These are phyloP conservation scores for Micronisus gabar DNA, from an alignment of 2,113 vertebrate species.

Conservation along the genomic window DNA sequence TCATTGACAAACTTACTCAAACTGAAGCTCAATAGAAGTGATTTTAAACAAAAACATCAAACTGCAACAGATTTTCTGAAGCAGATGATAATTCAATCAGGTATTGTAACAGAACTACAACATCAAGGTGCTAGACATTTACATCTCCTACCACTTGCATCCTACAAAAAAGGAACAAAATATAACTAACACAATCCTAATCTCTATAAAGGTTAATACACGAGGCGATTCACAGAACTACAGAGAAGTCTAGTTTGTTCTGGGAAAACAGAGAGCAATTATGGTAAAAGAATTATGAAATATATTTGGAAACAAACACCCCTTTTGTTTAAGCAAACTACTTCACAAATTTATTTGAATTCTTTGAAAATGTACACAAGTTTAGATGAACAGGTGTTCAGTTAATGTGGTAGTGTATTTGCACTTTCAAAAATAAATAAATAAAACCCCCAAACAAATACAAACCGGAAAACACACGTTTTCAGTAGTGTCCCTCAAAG, in stretches of 20 bases:
- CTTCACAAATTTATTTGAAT: not conserved
- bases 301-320: not conserved
- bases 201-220: not conserved
- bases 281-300: not conserved
- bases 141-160: not conserved
- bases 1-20: not conserved
- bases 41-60: not conserved
- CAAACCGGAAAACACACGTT: fast-evolving
- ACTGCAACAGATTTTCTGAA: not conserved
- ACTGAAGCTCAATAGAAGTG: not conserved
- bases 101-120: not conserved
- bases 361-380: not conserved
- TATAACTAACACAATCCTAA: not conserved
- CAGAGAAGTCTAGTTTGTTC: not conserved
- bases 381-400: not conserved
- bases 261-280: not conserved
- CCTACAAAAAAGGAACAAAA: not conserved
- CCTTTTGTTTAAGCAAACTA: not conserved
- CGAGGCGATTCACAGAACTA: not conserved
- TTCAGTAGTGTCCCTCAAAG: not conserved
- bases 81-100: not conserved
- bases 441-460: not conserved
- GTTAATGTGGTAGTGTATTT: not conserved
- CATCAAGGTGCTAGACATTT: not conserved
- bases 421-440: not conserved